A percentile compares a stretch with the other conserved stretches of the same genome.
phyloP scores from a whole-genome alignment of 2,888 invertebrate species.

The Epirrhoe alternata region DNA sequence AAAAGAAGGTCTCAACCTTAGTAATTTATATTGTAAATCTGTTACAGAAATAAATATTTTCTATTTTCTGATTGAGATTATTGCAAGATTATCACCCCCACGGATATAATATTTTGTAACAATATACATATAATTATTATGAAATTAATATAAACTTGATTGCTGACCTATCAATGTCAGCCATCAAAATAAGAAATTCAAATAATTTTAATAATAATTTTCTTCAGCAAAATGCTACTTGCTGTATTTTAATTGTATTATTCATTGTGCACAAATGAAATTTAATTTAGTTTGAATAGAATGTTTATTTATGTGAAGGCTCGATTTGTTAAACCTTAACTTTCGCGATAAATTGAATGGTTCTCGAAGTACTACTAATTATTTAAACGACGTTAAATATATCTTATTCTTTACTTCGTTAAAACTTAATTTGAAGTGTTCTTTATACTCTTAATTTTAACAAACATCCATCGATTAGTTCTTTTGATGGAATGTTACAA shows the following conservation, averaged over 20 bases:
- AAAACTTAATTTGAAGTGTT: background rate
- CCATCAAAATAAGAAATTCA: background rate
- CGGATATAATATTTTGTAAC: too few species aligned
- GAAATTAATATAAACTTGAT: background rate
- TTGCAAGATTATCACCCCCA: too few species aligned
- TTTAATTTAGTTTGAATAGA: background rate
- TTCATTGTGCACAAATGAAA: background rate
- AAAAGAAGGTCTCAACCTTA: too few species aligned
- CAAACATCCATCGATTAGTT: background rate
- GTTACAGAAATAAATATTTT: too few species aligned
- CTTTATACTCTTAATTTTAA: background rate
- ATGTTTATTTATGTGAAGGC: background rate
- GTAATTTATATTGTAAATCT: too few species aligned
- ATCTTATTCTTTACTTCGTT: background rate
- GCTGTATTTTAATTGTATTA: background rate
- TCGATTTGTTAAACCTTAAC: background rate
- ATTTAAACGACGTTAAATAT: background rate
- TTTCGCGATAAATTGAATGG: slow-evolving; percentile 1
- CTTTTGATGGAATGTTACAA: too few species aligned
- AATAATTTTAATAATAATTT: slow-evolving; percentile 1
- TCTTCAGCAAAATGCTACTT: background rate
- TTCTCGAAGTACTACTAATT: background rate
- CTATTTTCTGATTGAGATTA: too few species aligned
- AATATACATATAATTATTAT: too few species aligned
- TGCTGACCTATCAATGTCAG: background rate